phyloP scores from a whole-genome alignment of 2,797 vertebrate genomes.

The Lithobates pipiens region DNA sequence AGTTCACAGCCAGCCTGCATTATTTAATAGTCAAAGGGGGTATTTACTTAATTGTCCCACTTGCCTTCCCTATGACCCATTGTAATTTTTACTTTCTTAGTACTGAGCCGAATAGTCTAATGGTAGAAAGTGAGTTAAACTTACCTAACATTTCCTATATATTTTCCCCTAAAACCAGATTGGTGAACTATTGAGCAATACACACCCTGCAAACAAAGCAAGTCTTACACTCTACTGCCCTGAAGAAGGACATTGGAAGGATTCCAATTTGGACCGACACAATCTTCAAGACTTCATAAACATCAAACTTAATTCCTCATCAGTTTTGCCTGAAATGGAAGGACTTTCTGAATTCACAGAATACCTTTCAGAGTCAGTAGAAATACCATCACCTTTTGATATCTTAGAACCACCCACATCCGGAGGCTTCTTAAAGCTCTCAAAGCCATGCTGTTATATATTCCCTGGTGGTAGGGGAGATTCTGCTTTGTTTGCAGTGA shows the following conservation, averaged over 20 bases:
- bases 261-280: conserved; percentile 96
- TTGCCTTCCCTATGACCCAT: background rate
- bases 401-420: conserved; percentile 95
- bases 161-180: conserved; percentile 78
- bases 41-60: background rate
- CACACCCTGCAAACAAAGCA: conserved; percentile 96
- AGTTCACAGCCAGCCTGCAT: background rate
- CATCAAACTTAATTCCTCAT: conserved; percentile 92
- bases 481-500: conserved; percentile 95
- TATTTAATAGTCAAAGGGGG: background rate
- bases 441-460: conserved; percentile 98
- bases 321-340: conserved; percentile 95
- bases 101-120: background rate
- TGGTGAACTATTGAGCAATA: conserved; percentile 94
- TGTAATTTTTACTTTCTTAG: background rate
- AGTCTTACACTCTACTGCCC: conserved; percentile 93
- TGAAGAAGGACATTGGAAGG: conserved; percentile 97
- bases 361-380: conserved; percentile 95
- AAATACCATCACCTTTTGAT: conserved; percentile 94
- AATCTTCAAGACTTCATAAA: conserved; percentile 98
- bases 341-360: conserved; percentile 98
- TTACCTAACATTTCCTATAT: background rate
- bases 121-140: background rate
- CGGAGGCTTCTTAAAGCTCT: conserved; percentile 95
- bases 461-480: conserved; percentile 94